Conservation (phyloP, 2,797 vertebrate species). For the Xiphophorus birchmanni region DNA sequence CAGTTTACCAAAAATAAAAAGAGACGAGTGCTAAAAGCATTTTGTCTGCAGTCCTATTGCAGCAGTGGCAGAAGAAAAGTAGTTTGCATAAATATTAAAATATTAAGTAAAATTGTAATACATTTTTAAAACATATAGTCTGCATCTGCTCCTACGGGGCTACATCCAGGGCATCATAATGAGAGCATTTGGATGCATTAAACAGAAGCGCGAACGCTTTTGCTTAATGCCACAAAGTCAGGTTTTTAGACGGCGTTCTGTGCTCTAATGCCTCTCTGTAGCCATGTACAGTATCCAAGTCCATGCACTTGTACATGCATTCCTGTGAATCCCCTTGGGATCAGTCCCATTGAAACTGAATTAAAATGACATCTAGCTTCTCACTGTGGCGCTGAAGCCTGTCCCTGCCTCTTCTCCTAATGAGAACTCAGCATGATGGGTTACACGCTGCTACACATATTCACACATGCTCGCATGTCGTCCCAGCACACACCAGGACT, state of each 20-base stretch:
- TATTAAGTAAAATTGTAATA: not conserved
- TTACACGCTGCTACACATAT: constrained; percentile 26
- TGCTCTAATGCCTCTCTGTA: constrained; percentile 9
- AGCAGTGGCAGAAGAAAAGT: not conserved
- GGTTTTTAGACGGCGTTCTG: constrained; percentile 26
- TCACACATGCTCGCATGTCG: constrained; percentile 16
- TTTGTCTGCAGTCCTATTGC: not conserved
- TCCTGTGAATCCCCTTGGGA: constrained; percentile 41
- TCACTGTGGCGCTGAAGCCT: constrained; percentile 47
- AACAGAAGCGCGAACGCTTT: not conserved
- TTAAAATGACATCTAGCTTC: constrained; percentile 58
- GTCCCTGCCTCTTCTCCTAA: constrained; percentile 47
- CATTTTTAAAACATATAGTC: not conserved
- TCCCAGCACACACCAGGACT: constrained; percentile 11
- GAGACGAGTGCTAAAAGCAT: not conserved
- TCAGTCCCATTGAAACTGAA: constrained; percentile 58
- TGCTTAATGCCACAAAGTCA: constrained; percentile 4
- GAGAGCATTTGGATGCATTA: not conserved
- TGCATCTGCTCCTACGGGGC: not conserved
- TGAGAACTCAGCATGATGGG: constrained; percentile 42
- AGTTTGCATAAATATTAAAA: not conserved
- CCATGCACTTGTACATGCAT: constrained; percentile 1
- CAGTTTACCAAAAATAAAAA: not conserved
- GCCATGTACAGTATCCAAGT: constrained; percentile 2
- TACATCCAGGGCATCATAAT: not conserved